Base-by-base conservation (phyloP, 2,113 vertebrate genomes). In the Spermophilus dauricus region DNA sequence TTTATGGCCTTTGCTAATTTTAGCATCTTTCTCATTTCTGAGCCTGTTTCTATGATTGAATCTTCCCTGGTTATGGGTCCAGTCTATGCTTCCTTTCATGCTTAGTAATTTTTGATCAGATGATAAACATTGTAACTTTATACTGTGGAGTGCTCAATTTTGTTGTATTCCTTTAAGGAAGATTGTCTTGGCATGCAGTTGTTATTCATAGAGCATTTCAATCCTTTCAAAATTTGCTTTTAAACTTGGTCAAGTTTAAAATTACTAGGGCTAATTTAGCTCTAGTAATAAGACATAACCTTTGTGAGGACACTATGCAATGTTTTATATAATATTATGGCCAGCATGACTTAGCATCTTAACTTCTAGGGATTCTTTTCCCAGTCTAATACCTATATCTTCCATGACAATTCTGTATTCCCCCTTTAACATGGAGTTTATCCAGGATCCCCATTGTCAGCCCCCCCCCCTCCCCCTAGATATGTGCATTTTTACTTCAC, bases 181-280 rank as follows among this genome's bases (percentile, higher is more conserved):
- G 56, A n/a, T 6, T 86, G 72, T 88, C 61, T 48, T 85, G 77
- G 53, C n/a, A 78, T 96, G 37, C 32, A 84, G 22, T 53, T 90
- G 12, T 70, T 91, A 86, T 12, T 69, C 61, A 91, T 0, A 94
- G 24, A 69, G 42, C 30, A 73, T 32, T 81, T 1, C 83, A 37
- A 81, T 37, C 30, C 42, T 85, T 69, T 88, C 30, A 76, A 95
- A 88, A 72, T 30, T 63, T 87, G 89, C 22, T 83, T 85, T 86
- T 72, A 75, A 81, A 42, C 9, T 37, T 85, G 30, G 58, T 76
- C 77, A 37, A 95, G 56, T 87, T 78, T 87, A 87, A 14, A 45
- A 45, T 45, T 45, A 53, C 24, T 30, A 72, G 69, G n/a, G 28
- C 26, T 82, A 76, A 84, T 42, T n/a, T 48, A 89, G n/a, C 56